Percentiles rank a stretch among this genome's conserved stretches.
Conservation (phyloP, 2,113 vertebrate species). For the Dipodomys ordii region DNA sequence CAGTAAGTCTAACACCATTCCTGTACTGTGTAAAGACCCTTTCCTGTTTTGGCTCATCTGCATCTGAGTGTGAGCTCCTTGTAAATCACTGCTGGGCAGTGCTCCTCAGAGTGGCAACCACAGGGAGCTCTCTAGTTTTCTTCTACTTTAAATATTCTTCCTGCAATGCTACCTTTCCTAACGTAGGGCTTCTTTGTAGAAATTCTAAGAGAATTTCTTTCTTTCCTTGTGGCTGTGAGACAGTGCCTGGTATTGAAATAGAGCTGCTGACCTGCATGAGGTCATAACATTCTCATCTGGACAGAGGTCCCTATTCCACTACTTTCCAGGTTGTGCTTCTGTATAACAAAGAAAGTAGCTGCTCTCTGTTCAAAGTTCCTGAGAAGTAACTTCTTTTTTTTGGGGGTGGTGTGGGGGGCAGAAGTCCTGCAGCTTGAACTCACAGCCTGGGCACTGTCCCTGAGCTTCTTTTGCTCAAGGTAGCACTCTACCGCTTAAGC, state of each 20-base stretch:
- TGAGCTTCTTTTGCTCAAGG: no score
- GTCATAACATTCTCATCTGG: constrained; percentile 27
- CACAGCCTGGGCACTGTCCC: no score
- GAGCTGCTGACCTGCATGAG: constrained; percentile 58
- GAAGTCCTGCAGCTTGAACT: no score
- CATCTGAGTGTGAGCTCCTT: not conserved
- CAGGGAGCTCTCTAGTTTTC: not conserved
- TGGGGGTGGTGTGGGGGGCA: no score
- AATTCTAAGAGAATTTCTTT: constrained; percentile 24
- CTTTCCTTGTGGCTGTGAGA: not conserved
- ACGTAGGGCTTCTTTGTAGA: constrained; percentile 28
- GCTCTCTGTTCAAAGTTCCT: constrained; percentile 26
- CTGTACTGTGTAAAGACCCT: not conserved
- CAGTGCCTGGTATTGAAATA: constrained; percentile 30
- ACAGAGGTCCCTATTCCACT: not conserved
- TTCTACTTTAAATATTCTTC: constrained; percentile 32
- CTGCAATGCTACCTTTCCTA: not conserved
- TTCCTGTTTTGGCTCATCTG: not conserved
- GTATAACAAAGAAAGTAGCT: constrained; percentile 8
- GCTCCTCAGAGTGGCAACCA: not conserved
- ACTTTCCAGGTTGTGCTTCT: not conserved
- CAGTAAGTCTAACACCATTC: not conserved
- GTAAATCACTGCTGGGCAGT: not conserved
- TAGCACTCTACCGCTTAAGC: no score
- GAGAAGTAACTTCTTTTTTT: not conserved